phyloP scores from a whole-genome alignment of 1,140 invertebrate genomes.

The Cotesia glomerata region DNA sequence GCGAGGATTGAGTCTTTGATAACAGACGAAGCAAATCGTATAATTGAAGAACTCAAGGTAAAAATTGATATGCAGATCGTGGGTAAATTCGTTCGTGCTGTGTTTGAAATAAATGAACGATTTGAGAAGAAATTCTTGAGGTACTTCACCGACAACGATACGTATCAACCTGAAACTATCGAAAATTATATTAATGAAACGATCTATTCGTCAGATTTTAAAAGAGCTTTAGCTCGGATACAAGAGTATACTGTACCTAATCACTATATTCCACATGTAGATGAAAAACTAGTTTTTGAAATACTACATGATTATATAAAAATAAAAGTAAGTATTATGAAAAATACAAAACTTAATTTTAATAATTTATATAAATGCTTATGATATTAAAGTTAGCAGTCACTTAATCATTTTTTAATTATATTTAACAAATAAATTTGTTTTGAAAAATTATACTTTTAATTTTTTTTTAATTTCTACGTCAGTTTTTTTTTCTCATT shows the following conservation, averaged over 20 bases:
- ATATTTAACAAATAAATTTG: too few relatives aligned
- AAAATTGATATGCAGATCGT: neutral
- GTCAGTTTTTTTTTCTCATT: too few relatives aligned
- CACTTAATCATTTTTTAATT: too few relatives aligned
- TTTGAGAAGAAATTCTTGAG: neutral
- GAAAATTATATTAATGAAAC: neutral
- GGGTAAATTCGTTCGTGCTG: neutral
- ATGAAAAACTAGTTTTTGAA: neutral
- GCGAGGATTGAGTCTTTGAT: neutral
- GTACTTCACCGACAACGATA: neutral
- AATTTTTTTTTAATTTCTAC: too few relatives aligned
- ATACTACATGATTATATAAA: too few relatives aligned
- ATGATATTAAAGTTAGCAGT: too few relatives aligned
- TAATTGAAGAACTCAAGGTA: neutral
- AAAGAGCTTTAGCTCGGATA: neutral
- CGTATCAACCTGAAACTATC: neutral
- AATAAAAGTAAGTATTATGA: too few relatives aligned
- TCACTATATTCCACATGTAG: neutral
- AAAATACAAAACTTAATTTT: too few relatives aligned
- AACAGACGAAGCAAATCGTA: neutral
- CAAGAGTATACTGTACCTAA: neutral
- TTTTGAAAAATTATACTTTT: too few relatives aligned
- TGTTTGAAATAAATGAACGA: neutral
- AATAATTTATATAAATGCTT: too few relatives aligned
- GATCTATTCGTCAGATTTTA: neutral